Evolutionary conservation across 2,797 vertebrate genomes (phyloP).

Genomic region (Choloepus didactylus): DNA sequence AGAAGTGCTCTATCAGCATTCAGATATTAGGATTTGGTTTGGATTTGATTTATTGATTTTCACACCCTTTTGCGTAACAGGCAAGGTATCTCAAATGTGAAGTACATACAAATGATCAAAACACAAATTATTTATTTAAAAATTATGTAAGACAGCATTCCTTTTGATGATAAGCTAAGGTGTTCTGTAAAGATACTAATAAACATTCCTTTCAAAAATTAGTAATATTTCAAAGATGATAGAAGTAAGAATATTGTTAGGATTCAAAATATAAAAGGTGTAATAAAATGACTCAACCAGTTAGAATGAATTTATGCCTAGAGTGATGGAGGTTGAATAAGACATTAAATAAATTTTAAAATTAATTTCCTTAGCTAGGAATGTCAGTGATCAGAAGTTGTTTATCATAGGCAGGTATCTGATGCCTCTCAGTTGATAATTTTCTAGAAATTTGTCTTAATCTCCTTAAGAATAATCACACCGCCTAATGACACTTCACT

Average conservation of each 20-base stretch:
- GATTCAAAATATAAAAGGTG: conserved; percentile 38
- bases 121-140: neutral
- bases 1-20: neutral
- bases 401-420: neutral
- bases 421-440: conserved; percentile 21
- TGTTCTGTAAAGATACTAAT: conserved; percentile 6
- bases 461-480: conserved; percentile 54
- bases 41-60: conserved; percentile 20
- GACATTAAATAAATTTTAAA: conserved; percentile 20
- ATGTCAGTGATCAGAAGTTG: neutral
- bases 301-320: conserved; percentile 9
- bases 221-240: neutral
- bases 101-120: conserved; percentile 37
- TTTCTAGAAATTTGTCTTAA: conserved; percentile 74
- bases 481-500: conserved; percentile 53
- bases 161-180: neutral
- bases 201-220: conserved; percentile 30
- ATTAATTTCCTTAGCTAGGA: conserved; percentile 27
- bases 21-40: neutral
- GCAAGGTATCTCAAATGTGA: neutral
- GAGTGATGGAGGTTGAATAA: neutral
- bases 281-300: neutral
- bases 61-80: neutral
- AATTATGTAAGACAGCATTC: neutral
- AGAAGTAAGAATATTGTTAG: conserved; percentile 27